A percentile compares a stretch with the other conserved stretches of the same genome.
Conservation (phyloP, 2,113 vertebrate genomes). For the Pandion haliaetus region DNA sequence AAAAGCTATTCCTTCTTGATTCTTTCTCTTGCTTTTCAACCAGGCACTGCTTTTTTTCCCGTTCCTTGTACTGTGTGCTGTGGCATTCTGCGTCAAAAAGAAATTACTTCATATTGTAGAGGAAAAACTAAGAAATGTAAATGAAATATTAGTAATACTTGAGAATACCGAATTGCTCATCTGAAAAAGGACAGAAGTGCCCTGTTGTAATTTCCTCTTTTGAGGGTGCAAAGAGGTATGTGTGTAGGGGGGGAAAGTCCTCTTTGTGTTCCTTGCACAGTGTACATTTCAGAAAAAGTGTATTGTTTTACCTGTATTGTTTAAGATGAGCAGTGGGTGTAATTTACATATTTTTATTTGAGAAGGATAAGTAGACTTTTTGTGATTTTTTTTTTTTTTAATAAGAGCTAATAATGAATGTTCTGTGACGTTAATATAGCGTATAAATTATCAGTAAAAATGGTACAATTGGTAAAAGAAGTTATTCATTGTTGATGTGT, state of each 20-base stretch:
- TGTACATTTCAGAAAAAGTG: background rate
- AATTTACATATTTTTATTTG: constrained; percentile 5
- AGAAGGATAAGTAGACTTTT: constrained; percentile 8
- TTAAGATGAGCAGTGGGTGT: background rate
- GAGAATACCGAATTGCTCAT: background rate
- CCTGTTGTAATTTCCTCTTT: background rate
- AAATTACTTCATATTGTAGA: background rate
- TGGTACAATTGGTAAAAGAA: background rate
- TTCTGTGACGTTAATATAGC: background rate
- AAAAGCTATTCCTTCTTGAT: constrained; percentile 27
- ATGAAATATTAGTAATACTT: background rate
- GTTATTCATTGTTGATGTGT: background rate
- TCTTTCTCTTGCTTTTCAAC: constrained; percentile 1
- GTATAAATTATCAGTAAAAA: background rate
- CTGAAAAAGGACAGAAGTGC: background rate
- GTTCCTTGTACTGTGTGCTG: background rate
- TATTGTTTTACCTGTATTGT: constrained; percentile 29
- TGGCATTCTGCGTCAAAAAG: background rate
- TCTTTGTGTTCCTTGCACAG: background rate
- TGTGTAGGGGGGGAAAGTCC: background rate
- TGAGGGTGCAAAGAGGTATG: background rate
- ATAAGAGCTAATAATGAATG: background rate
- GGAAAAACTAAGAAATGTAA: background rate
- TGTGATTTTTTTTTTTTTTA: background rate
- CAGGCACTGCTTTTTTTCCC: background rate